Percentiles rank a stretch among this genome's conserved stretches.
phyloP scores from a whole-genome alignment of 2,113 vertebrate genomes.

The Canis aureus region DNA sequence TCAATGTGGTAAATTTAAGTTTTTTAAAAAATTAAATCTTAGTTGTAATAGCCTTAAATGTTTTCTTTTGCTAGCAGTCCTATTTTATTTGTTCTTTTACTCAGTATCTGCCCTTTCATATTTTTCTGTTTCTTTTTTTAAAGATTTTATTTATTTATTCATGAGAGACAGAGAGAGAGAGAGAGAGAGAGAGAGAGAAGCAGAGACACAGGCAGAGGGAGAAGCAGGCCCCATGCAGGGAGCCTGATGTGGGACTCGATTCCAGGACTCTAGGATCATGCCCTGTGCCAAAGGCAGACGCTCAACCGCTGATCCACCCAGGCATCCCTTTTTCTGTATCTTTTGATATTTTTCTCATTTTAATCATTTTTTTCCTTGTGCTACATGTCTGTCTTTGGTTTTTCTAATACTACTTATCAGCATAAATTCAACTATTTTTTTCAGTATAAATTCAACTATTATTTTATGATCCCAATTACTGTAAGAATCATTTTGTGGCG shows the following conservation, averaged over 20 bases:
- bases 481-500: background rate
- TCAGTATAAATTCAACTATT: background rate
- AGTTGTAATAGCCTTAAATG: background rate
- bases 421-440: background rate
- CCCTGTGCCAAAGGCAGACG: too few species aligned
- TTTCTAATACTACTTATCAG: background rate
- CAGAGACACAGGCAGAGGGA: too few species aligned
- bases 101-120: background rate
- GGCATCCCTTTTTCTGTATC: background rate
- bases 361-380: background rate
- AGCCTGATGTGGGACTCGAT: too few species aligned
- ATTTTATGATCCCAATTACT: background rate
- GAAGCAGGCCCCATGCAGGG: too few species aligned
- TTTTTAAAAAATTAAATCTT: background rate
- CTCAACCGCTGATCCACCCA: too few species aligned
- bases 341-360: slow-evolving; percentile 12
- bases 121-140: background rate
- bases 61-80: background rate
- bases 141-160: too few species aligned
- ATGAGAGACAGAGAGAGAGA: too few species aligned
- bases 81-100: background rate
- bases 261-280: too few species aligned
- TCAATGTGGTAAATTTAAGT: background rate
- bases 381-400: background rate
- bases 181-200: too few species aligned